These are phyloP conservation scores for Xestoiulus laeticollis DNA, from an alignment of 2,888 invertebrate genomes.

Conservation along the genomic window DNA sequence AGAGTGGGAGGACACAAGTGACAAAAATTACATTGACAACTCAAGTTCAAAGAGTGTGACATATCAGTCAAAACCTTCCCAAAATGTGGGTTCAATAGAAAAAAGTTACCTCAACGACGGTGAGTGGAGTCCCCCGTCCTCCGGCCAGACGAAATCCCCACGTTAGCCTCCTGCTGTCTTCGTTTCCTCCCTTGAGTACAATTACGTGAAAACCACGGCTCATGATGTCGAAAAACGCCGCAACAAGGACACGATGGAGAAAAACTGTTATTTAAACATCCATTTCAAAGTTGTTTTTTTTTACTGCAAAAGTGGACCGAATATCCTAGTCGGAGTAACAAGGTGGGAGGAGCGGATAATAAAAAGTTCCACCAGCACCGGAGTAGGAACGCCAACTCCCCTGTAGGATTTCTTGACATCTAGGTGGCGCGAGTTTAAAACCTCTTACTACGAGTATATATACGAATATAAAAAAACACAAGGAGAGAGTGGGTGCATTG, in stretches of 20 bases:
- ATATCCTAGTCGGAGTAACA: neutral
- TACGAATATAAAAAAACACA: neutral
- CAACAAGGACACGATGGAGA: neutral
- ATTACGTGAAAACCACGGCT: slow-evolving; percentile 48
- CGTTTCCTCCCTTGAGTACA: slow-evolving; percentile 31
- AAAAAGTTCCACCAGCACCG: neutral
- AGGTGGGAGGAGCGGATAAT: neutral
- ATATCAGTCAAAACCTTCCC: no score
- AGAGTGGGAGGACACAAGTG: no score
- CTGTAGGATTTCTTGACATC: neutral
- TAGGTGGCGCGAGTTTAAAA: slow-evolving; percentile 31
- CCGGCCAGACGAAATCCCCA: slow-evolving; percentile 51
- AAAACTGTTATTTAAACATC: neutral
- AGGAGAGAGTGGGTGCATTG: slow-evolving; percentile 40
- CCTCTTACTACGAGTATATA: neutral
- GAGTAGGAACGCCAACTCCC: slow-evolving; percentile 7
- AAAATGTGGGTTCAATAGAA: neutral
- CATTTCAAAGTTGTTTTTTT: neutral
- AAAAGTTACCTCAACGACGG: slow-evolving; percentile 45
- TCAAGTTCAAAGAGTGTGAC: no score
- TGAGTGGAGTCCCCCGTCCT: slow-evolving; percentile 47
- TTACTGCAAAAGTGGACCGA: neutral
- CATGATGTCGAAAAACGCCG: neutral
- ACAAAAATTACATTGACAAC: no score
- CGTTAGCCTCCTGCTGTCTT: neutral